phyloP scores from a whole-genome alignment of 2,888 invertebrate species.

The Tetheella fluctuosa region DNA sequence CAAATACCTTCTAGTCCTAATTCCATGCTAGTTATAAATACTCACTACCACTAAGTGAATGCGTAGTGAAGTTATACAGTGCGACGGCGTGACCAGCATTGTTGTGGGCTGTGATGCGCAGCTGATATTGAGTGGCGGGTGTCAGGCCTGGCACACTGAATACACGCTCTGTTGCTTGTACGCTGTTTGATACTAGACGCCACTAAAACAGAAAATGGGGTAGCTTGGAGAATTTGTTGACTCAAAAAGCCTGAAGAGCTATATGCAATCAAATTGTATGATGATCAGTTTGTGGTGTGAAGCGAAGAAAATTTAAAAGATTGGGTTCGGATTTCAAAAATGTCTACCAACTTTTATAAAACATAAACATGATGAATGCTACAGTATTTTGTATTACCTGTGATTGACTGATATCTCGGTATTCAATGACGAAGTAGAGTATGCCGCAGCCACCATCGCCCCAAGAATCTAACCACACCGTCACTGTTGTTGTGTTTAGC shows the following conservation, averaged over 20 bases:
- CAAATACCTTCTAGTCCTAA: neutral
- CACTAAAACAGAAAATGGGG: conserved; percentile 74
- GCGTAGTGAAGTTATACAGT: conserved; percentile 93
- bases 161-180: conserved; percentile 91
- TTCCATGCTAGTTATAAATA: neutral
- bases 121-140: conserved; percentile 89
- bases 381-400: conserved; percentile 40
- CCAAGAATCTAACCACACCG: conserved; percentile 94
- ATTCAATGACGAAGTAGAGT: conserved; percentile 93
- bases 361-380: neutral
- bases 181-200: conserved; percentile 92
- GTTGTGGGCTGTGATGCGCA: conserved; percentile 92
- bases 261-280: no score
- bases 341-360: no score
- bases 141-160: conserved; percentile 91
- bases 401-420: conserved; percentile 86
- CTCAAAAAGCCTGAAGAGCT: no score
- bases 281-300: no score
- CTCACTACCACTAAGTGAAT: conserved; percentile 89
- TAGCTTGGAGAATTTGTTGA: no score
- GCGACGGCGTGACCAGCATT: conserved; percentile 94
- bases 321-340: no score
- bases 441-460: conserved; percentile 95
- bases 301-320: no score
- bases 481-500: conserved; percentile 93